Conservation (phyloP, 30 jellyfish, hydroid and myxozoan species). For the Turritopsis dohrnii region DNA sequence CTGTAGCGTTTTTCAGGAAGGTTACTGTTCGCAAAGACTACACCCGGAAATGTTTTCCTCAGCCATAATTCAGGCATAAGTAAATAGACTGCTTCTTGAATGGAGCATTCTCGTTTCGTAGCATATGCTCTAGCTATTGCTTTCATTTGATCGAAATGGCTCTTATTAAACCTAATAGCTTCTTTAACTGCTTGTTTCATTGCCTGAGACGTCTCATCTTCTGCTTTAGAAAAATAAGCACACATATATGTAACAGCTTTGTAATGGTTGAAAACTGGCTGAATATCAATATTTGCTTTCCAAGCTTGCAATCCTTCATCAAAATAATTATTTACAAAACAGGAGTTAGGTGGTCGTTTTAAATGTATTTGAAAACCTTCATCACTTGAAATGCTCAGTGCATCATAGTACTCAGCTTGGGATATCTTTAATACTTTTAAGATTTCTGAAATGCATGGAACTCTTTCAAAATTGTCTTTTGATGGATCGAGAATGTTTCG, state of each 20-base stretch:
- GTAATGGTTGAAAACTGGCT: too few relatives aligned
- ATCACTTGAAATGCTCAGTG: constrained; percentile 13
- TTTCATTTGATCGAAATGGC: neutral
- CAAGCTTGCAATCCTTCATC: too few relatives aligned
- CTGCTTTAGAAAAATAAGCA: too few relatives aligned
- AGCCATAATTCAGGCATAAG: constrained; percentile 7
- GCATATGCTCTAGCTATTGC: neutral
- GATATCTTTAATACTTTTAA: neutral
- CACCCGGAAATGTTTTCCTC: constrained; percentile 5
- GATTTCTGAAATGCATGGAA: neutral
- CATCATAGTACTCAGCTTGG: neutral
- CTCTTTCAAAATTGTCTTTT: neutral
- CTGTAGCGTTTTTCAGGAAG: neutral
- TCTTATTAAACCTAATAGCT: neutral
- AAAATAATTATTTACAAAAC: constrained; percentile 16
- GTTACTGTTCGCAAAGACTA: neutral
- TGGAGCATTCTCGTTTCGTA: constrained; percentile 1
- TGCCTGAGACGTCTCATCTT: constrained; percentile 3
- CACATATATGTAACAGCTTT: too few relatives aligned
- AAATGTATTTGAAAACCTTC: constrained; percentile 5
- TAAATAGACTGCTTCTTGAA: constrained; percentile 8
- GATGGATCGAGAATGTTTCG: neutral
- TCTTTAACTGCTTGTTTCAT: neutral
- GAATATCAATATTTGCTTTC: too few relatives aligned
- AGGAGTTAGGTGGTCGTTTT: constrained; percentile 9